phyloP scores from a whole-genome alignment of 1,140 invertebrate genomes.

The Metaphire vulgaris region DNA sequence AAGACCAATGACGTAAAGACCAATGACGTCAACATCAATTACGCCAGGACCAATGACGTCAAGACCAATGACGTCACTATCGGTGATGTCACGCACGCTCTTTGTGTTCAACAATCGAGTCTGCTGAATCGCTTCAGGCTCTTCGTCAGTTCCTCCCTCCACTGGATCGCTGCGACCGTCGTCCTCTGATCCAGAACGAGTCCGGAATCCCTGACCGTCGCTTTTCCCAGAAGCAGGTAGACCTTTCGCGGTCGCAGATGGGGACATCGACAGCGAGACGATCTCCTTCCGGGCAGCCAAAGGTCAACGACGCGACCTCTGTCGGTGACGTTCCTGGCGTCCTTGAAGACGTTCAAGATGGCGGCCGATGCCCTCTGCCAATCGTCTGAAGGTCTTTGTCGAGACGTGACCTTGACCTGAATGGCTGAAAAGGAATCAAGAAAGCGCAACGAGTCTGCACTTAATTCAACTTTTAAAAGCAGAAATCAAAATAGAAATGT shows the following conservation, averaged over 20 bases:
- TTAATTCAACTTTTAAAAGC: too few relatives aligned
- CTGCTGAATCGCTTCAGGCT: background rate
- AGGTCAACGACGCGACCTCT: slow-evolving; percentile 69
- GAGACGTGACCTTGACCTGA: slow-evolving; percentile 74
- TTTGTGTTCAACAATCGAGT: background rate
- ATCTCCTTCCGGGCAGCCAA: too few relatives aligned
- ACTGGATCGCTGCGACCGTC: background rate
- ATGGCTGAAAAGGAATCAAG: slow-evolving; percentile 65
- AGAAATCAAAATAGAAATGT: too few relatives aligned
- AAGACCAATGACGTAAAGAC: too few relatives aligned
- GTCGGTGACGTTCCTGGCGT: slow-evolving; percentile 55
- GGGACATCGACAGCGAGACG: slow-evolving; percentile 91
- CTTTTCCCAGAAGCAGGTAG: slow-evolving; percentile 60
- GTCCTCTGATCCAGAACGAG: slow-evolving; percentile 9
- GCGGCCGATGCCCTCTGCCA: slow-evolving; percentile 79
- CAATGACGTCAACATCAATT: too few relatives aligned
- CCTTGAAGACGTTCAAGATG: slow-evolving; percentile 78
- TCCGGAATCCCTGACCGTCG: slow-evolving; percentile 35
- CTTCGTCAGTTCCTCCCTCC: background rate
- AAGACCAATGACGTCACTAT: too few relatives aligned
- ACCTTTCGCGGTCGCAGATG: slow-evolving; percentile 71
- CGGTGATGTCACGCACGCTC: too few relatives aligned
- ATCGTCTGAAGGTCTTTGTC: too few relatives aligned
- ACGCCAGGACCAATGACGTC: too few relatives aligned
- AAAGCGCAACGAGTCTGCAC: too few relatives aligned